Evolutionary conservation across 1,140 invertebrate species (phyloP), one percentile per base, ranked within the genome.

Genomic region (Latrodectus geometricus): DNA sequence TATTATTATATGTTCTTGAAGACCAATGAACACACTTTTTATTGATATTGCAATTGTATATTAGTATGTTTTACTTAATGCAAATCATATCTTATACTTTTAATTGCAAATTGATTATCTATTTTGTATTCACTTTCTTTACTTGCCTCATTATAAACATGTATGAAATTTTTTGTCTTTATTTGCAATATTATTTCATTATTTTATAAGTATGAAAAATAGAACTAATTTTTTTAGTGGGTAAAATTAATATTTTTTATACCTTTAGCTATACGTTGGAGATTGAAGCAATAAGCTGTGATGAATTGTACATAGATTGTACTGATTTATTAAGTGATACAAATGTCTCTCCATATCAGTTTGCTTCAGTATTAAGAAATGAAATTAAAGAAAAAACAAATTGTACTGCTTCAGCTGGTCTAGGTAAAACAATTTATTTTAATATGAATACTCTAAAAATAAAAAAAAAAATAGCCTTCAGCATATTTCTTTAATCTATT

Each of bases 241-340:
- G 11, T 61, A 17, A 61, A 17, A 61, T 14, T 61, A 17, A 4
- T 61, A 4, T 1, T 61, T 61, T 61, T 1, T 61, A 4, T 35
- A 35, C 48, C n/a, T 90, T 49, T 86, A 94, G 94, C 23, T 96
- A 97, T 88, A 99, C 97, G 12, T 92, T 98, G 74, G 94, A 98
- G 87, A 97, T 99, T 87, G 97, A 99, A 92, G 97, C 97, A 35
- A 96, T 98, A 0, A 99, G 97, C 90, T 98, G 97, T 92, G 98
- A 99, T 93, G 98, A 99, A 92, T 95, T 99, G 95, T 97, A 96
- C 91, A 95, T 97, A 12, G 96, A 99, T 91, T 94, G 96, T 74
- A 96, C 94, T 7, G 93, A 94, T 75, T 88, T 99, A 20, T 89
- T 98, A 17, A 90, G 93, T 20, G 91, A 94, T 80, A 92, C 94